phyloP scores from a whole-genome alignment of 2,113 vertebrate genomes.

The Pandion haliaetus region DNA sequence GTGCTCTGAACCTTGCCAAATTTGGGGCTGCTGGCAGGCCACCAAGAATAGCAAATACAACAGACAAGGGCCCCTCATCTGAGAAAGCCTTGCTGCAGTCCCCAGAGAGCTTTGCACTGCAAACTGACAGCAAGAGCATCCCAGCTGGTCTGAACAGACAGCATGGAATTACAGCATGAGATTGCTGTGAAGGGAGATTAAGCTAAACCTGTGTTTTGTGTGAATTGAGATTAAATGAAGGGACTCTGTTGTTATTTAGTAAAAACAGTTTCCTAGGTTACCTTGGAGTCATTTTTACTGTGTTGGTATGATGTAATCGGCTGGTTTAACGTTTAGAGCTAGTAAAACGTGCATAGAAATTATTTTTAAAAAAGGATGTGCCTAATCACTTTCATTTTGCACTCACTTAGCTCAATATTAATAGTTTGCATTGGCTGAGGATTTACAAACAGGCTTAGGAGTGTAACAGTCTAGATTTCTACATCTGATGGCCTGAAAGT shows the following conservation, averaged over 20 bases:
- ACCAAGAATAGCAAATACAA: constrained; percentile 51
- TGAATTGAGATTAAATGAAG: constrained; percentile 43
- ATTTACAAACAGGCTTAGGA: constrained; percentile 32
- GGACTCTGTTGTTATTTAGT: constrained; percentile 55
- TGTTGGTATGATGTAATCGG: constrained; percentile 61
- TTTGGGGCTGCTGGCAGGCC: constrained; percentile 41
- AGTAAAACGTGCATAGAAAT: constrained; percentile 13
- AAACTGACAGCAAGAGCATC: neutral
- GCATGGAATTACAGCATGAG: neutral
- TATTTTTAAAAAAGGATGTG: neutral
- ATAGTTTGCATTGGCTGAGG: constrained; percentile 4
- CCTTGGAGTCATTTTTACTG: constrained; percentile 47
- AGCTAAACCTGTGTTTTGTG: neutral
- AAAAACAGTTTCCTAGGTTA: constrained; percentile 72
- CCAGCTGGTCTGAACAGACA: neutral
- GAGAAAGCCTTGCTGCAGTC: neutral
- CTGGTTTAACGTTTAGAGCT: constrained; percentile 55
- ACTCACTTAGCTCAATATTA: constrained; percentile 25
- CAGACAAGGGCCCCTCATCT: constrained; percentile 51
- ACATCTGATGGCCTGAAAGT: constrained; percentile 36
- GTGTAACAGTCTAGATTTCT: neutral
- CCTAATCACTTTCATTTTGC: constrained; percentile 58
- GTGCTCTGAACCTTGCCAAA: constrained; percentile 49
- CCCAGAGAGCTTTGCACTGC: neutral
- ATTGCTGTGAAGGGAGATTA: neutral